Evolutionary conservation across 2,888 invertebrate species (phyloP), one percentile per base, ranked within the genome.

Genomic region (Lycophotia porphyrea): DNA sequence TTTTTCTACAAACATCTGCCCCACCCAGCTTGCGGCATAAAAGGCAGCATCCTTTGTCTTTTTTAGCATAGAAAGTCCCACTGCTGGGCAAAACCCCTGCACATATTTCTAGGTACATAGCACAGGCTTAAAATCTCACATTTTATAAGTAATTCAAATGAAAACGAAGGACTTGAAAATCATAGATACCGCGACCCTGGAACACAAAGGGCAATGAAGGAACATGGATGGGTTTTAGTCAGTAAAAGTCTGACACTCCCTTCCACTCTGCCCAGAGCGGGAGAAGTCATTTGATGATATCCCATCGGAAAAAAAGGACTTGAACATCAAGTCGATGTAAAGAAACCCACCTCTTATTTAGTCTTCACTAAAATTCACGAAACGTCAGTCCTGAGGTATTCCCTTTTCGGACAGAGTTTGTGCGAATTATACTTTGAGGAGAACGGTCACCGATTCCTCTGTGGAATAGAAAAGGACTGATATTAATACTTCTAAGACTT

Each of bases 351-450:
- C 84, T 47, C 55, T 85, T 70, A 76, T 68, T 74, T 71, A 66
- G 60, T 71, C 68, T 11, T 63, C 31, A 76, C 72, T 58, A 72
- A 83, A 87, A 87, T 85, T 85, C 81, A 85, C 71, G 68, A 79
- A 78, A 66, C 69, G 83, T 76, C 80, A 82, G 71, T 80, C 63
- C 13, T 60, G 58, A 76, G 63, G 64, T 76, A 80, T 83, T 78
- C 71, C 70, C 63, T 74, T 75, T 75, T 84, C 76, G 44, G 60
- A 44, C 76, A 42, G 65, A 61, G 39, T 79, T 77, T 82, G 58
- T 66, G 64, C 66, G 82, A 79, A 78, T 76, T 70, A 81, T 79
- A 81, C 74, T 61, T 69, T 67, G 60, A 70, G 63, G 60, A 64
- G 70, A 83, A 73, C 61, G 71, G 71, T 68, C 72, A 72, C 68